Evolutionary conservation across 2,113 vertebrate species (phyloP).

Genomic region (Carollia perspicillata): DNA sequence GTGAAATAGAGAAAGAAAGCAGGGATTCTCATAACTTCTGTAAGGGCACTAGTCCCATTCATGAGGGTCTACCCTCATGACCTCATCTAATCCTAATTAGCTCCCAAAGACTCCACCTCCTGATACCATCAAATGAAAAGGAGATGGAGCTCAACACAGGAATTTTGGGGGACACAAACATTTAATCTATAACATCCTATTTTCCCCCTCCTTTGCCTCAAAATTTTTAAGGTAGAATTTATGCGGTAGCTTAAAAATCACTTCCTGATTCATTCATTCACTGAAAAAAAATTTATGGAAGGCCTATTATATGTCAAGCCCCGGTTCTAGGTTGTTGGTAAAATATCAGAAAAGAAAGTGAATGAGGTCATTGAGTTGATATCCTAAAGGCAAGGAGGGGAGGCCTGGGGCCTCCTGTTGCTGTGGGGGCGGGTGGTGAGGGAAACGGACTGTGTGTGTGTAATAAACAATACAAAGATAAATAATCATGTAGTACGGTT

Average conservation of each 20-base stretch:
- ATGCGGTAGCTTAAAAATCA: background rate
- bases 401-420: background rate
- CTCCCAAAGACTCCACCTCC: background rate
- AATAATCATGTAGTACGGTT: too few relatives aligned
- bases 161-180: background rate
- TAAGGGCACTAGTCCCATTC: background rate
- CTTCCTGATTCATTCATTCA: background rate
- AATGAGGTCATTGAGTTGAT: background rate
- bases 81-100: background rate
- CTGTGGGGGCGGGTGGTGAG: too few relatives aligned
- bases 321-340: background rate
- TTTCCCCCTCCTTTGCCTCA: background rate
- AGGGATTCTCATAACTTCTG: background rate
- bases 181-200: background rate
- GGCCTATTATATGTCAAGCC: background rate
- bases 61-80: background rate
- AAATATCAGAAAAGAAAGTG: background rate
- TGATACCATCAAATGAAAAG: background rate
- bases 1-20: background rate
- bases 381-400: background rate
- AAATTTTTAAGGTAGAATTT: background rate
- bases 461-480: background rate
- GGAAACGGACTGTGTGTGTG: background rate
- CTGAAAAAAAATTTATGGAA: background rate
- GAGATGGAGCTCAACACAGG: background rate